These are phyloP conservation scores for Micromussa lordhowensis DNA, from an alignment of 92 coral and sea anemone species.

Conservation along the genomic window DNA sequence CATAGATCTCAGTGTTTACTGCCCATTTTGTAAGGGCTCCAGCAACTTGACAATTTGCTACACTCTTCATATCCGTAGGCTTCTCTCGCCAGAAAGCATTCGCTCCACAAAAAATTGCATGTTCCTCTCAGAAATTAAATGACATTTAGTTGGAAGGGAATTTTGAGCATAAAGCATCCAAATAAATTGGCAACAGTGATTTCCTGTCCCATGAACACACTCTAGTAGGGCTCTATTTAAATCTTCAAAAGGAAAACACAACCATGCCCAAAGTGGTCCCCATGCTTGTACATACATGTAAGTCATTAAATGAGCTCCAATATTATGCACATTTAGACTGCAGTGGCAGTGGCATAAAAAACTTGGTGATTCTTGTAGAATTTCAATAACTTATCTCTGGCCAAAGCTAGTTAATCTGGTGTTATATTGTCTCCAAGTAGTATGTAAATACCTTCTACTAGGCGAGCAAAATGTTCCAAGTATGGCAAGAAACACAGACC, in stretches of 20 bases:
- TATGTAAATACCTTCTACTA: constrained; percentile 61
- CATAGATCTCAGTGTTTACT: not conserved
- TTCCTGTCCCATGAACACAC: constrained; percentile 60
- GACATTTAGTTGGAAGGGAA: constrained; percentile 10
- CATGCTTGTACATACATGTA: constrained; percentile 43
- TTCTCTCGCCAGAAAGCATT: constrained; percentile 41
- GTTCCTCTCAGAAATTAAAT: constrained; percentile 19
- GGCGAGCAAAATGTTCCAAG: constrained; percentile 61
- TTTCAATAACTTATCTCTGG: constrained; percentile 16
- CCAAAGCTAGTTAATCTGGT: constrained; percentile 22
- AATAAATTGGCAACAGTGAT: constrained; percentile 35
- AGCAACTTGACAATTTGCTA: constrained; percentile 48
- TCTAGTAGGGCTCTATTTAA: constrained; percentile 42
- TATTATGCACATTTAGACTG: constrained; percentile 54
- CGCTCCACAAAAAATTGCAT: constrained; percentile 18
- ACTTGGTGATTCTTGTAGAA: constrained; percentile 54
- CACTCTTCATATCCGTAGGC: constrained; percentile 25
- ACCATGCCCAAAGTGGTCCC: constrained; percentile 67
- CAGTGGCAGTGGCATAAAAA: constrained; percentile 44
- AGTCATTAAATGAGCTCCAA: constrained; percentile 31
- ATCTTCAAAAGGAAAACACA: constrained; percentile 57
- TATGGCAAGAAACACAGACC: constrained; percentile 67
- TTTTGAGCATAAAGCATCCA: constrained; percentile 50
- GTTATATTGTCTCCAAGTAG: constrained; percentile 58
- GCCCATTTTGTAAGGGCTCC: constrained; percentile 41